Percentiles rank a stretch among this genome's conserved stretches.
Conservation (phyloP, 1,140 invertebrate species). For the Saxidomus purpurata region DNA sequence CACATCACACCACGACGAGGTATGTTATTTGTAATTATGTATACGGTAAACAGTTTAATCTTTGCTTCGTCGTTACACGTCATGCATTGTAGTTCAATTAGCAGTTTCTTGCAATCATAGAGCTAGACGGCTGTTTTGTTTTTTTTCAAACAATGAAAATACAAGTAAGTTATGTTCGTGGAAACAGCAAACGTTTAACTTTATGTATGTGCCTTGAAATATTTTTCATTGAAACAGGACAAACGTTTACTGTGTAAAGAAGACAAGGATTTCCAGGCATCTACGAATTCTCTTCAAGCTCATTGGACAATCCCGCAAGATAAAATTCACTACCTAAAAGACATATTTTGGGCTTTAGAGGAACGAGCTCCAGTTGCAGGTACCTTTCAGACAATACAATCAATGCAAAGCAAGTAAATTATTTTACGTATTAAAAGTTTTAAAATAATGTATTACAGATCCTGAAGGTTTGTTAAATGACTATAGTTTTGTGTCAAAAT, state of each 20-base stretch:
- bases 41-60: too few relatives aligned
- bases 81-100: too few relatives aligned
- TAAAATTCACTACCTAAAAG: background rate
- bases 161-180: too few relatives aligned
- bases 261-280: background rate
- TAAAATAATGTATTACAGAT: background rate
- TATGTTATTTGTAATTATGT: background rate
- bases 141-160: too few relatives aligned
- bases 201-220: too few relatives aligned
- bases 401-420: too few relatives aligned
- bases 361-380: conserved; percentile 41
- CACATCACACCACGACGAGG: conserved; percentile 12
- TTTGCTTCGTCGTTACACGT: too few relatives aligned
- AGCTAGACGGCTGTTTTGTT: too few relatives aligned
- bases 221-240: conserved; percentile 14
- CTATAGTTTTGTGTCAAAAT: background rate
- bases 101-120: too few relatives aligned
- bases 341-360: conserved; percentile 38
- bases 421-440: background rate
- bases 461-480: background rate
- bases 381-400: background rate
- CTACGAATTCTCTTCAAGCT: conserved; percentile 22
- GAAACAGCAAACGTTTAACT: too few relatives aligned
- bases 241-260: background rate
- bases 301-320: conserved; percentile 2